phyloP scores from a whole-genome alignment of 2,113 vertebrate species.

The Macaca fascicularis region DNA sequence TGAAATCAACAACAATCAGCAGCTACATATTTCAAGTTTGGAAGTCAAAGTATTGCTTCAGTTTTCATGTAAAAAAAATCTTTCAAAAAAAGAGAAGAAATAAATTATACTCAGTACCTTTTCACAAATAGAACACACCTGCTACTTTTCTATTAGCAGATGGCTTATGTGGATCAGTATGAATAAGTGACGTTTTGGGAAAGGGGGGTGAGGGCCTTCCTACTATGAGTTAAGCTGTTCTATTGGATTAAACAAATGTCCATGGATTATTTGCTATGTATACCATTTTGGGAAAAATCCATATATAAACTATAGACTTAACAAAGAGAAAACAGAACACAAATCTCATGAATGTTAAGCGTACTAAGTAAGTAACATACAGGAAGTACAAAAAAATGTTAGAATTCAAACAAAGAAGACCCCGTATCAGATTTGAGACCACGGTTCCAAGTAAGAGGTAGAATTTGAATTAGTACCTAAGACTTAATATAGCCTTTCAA shows the following conservation, averaged over 20 bases:
- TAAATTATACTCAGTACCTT: background rate
- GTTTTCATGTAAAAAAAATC: background rate
- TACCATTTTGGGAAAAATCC: background rate
- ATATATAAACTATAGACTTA: background rate
- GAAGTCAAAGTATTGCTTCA: background rate
- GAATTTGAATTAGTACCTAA: background rate
- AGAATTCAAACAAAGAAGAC: background rate
- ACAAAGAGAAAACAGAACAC: background rate
- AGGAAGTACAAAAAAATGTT: background rate
- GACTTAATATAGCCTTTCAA: background rate
- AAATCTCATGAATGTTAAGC: background rate
- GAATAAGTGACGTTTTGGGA: background rate
- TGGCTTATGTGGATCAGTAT: background rate
- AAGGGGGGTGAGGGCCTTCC: background rate
- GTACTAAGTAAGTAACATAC: background rate
- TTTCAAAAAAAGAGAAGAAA: background rate
- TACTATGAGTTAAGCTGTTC: background rate
- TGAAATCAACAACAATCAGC: background rate
- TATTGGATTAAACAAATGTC: background rate
- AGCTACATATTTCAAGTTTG: slow-evolving; percentile 21
- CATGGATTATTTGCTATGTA: background rate
- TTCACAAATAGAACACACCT: background rate
- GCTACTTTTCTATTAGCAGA: background rate
- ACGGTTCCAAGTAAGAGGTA: background rate
- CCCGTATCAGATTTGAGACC: background rate